These are phyloP conservation scores for Eretmochelys imbricata DNA, from an alignment of 2,113 vertebrate species.

Conservation along the genomic window DNA sequence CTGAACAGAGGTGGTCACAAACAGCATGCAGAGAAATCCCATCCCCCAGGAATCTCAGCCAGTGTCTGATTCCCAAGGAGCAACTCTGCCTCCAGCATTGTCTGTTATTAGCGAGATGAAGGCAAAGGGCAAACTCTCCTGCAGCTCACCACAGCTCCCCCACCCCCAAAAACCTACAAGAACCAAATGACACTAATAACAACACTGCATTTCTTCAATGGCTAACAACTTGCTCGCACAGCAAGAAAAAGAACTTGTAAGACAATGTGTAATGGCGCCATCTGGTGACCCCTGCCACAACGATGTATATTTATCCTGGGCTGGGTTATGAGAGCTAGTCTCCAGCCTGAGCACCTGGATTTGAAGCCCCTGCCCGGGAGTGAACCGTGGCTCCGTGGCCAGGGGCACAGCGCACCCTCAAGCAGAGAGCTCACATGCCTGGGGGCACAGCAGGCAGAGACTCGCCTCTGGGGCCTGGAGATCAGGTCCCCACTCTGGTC, in stretches of 20 bases:
- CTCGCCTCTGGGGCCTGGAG: not conserved
- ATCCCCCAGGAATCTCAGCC: not conserved
- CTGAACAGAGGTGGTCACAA: not conserved
- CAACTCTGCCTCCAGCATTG: not conserved
- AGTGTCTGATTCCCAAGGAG: not conserved
- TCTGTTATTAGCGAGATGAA: not conserved
- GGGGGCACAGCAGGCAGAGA: not conserved
- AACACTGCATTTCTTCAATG: not conserved
- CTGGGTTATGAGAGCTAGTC: not conserved
- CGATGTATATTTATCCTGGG: not conserved
- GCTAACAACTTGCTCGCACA: not conserved
- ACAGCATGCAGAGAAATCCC: not conserved
- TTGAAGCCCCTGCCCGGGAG: not conserved
- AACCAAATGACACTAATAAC: not conserved
- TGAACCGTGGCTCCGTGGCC: not conserved
- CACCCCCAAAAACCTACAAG: not conserved
- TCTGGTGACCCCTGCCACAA: not conserved
- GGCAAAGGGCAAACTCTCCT: not conserved
- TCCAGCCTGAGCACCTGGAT: not conserved
- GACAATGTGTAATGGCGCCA: not conserved
- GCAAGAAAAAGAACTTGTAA: not conserved
- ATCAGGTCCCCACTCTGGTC: not conserved
- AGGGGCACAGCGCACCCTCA: not conserved
- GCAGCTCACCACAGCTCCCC: not conserved
- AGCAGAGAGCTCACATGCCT: not conserved